Conservation (phyloP, 92 coral and sea anemone genomes). For the Micromussa lordhowensis region DNA sequence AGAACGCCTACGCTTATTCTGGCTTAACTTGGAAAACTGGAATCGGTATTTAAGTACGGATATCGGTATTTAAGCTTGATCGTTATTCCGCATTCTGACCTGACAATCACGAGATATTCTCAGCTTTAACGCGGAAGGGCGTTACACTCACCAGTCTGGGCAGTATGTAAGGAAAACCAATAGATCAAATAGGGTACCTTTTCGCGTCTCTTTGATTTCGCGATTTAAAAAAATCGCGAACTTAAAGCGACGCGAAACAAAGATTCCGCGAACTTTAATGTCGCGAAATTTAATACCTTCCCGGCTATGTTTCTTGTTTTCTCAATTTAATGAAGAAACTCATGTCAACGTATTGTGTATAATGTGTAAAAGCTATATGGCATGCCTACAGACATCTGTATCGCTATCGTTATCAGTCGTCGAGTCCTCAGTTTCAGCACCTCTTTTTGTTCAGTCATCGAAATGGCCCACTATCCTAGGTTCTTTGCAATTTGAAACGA, state of each 20-base stretch:
- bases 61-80: too few species aligned
- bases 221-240: too few species aligned
- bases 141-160: neutral
- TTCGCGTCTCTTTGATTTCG: too few species aligned
- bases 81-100: neutral
- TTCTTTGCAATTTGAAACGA: slow-evolving; percentile 18
- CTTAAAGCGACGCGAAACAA: too few species aligned
- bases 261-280: too few species aligned
- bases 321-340: too few species aligned
- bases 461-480: slow-evolving; percentile 12
- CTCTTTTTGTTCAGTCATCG: slow-evolving; percentile 19
- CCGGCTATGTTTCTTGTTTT: too few species aligned
- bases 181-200: too few species aligned
- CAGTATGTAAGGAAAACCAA: too few species aligned
- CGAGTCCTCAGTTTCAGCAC: slow-evolving; percentile 15
- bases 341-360: too few species aligned
- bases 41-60: neutral
- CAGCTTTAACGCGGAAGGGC: neutral
- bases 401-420: slow-evolving; percentile 14
- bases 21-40: neutral
- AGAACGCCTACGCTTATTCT: neutral
- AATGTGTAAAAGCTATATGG: too few species aligned
- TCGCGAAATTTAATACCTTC: too few species aligned
- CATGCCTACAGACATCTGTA: neutral
- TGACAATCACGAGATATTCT: neutral